Conservation (phyloP, 2,797 vertebrate genomes). For the Fistularia tabacaria region DNA sequence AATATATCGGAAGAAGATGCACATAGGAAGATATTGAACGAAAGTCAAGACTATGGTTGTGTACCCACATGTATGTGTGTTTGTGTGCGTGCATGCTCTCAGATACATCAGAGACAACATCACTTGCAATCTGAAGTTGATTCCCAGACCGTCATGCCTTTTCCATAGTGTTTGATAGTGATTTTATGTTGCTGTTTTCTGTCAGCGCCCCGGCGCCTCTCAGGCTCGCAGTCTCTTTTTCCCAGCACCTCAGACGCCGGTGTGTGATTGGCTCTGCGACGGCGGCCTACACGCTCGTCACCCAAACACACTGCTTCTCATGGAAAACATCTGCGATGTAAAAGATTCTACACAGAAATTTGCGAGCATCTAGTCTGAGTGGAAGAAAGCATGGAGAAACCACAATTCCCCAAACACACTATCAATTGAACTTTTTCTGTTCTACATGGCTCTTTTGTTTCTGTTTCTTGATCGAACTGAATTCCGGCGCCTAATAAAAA, state of each 20-base stretch:
- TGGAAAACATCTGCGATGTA: conserved; percentile 5
- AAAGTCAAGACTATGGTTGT: background rate
- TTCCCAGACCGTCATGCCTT: conserved; percentile 17
- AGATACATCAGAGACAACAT: conserved; percentile 20
- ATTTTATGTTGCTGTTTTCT: conserved; percentile 2
- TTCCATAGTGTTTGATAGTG: conserved; percentile 2
- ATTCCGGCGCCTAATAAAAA: too few species aligned
- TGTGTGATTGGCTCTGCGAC: background rate
- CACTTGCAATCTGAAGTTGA: conserved; percentile 25
- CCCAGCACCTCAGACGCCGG: conserved; percentile 12
- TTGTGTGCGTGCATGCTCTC: background rate
- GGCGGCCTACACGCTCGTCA: conserved; percentile 6
- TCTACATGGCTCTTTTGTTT: too few species aligned
- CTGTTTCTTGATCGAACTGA: too few species aligned
- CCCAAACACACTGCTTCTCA: conserved; percentile 1
- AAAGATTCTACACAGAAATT: background rate
- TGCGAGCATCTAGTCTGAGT: background rate
- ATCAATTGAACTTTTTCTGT: too few species aligned
- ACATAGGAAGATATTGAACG: background rate
- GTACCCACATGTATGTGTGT: background rate
- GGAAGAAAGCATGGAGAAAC: too few species aligned
- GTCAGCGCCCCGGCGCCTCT: conserved; percentile 14
- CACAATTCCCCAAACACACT: too few species aligned
- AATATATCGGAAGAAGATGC: too few species aligned
- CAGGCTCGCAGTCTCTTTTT: conserved; percentile 2